These are phyloP conservation scores for Eupithecia subumbrata DNA, from an alignment of 2,888 invertebrate genomes.

Conservation along the genomic window DNA sequence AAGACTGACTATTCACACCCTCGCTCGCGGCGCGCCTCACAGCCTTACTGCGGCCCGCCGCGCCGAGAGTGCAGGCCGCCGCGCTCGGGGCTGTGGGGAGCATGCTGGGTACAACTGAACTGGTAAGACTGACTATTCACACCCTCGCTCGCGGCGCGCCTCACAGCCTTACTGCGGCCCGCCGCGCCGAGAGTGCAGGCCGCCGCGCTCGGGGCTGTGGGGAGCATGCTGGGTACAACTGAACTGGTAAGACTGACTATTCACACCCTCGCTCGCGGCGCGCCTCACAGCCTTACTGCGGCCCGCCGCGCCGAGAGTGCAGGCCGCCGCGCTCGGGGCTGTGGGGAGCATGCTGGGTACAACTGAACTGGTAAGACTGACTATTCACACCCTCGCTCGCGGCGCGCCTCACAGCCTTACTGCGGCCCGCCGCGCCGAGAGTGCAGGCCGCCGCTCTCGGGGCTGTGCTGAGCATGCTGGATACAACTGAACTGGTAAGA, in stretches of 20 bases:
- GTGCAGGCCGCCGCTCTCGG: slow-evolving; percentile 60
- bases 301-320: slow-evolving; percentile 55
- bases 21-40: slow-evolving; percentile 87
- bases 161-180: slow-evolving; percentile 87
- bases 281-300: slow-evolving; percentile 85
- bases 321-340: slow-evolving; percentile 76
- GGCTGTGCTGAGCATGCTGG: slow-evolving; percentile 97
- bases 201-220: slow-evolving; percentile 86
- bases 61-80: too few species aligned
- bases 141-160: slow-evolving; percentile 85
- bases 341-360: slow-evolving; percentile 98
- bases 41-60: slow-evolving; percentile 79
- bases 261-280: slow-evolving; percentile 86
- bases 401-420: slow-evolving; percentile 85
- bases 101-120: slow-evolving; percentile 92
- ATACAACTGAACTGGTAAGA: slow-evolving; percentile 81
- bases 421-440: slow-evolving; percentile 61
- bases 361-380: slow-evolving; percentile 57
- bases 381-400: slow-evolving; percentile 87
- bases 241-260: slow-evolving; percentile 62
- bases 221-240: slow-evolving; percentile 96
- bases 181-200: slow-evolving; percentile 2
- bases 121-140: slow-evolving; percentile 76
- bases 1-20: slow-evolving; percentile 83
- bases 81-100: slow-evolving; percentile 91